These are phyloP conservation scores for Phataginus tetradactyla DNA, from an alignment of 2,797 vertebrate species.

Conservation along the genomic window DNA sequence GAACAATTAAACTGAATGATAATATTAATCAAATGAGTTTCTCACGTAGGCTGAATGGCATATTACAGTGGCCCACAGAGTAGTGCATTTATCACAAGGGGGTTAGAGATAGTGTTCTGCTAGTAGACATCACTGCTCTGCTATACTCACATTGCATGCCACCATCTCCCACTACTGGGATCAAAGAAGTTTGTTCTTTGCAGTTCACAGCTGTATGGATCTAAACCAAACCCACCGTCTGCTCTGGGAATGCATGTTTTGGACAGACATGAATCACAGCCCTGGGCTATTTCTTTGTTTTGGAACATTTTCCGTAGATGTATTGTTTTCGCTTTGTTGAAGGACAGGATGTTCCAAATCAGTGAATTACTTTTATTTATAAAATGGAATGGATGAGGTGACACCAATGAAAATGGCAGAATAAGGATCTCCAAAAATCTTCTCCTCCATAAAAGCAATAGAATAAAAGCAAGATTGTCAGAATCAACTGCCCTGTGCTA, in stretches of 20 bases:
- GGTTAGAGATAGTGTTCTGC: not conserved
- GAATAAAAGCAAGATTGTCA: not conserved
- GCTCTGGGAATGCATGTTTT: conserved; percentile 65
- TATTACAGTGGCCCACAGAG: not conserved
- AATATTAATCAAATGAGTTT: not conserved
- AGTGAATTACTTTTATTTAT: conserved; percentile 80
- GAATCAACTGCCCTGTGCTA: not conserved
- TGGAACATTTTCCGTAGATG: conserved; percentile 76
- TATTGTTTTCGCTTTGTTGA: conserved; percentile 79
- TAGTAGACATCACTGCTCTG: not conserved
- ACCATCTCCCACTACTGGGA: not conserved
- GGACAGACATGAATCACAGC: conserved; percentile 77
- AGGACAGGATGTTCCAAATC: conserved; percentile 80
- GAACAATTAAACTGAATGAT: not conserved
- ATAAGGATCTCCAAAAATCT: not conserved
- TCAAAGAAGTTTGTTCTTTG: not conserved
- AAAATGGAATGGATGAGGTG: conserved; percentile 72
- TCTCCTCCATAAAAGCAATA: not conserved
- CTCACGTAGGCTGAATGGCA: not conserved
- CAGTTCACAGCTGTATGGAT: not conserved
- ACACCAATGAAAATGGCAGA: not conserved
- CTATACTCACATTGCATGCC: rapidly evolving
- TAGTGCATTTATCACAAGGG: not conserved
- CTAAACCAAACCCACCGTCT: conserved; percentile 31
- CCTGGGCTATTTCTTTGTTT: conserved; percentile 78